Evolutionary conservation across 37 sponge, comb jelly and placozoan species (phyloP), one percentile per base, ranked within the genome.

Genomic region (Chondrosia reniformis): DNA sequence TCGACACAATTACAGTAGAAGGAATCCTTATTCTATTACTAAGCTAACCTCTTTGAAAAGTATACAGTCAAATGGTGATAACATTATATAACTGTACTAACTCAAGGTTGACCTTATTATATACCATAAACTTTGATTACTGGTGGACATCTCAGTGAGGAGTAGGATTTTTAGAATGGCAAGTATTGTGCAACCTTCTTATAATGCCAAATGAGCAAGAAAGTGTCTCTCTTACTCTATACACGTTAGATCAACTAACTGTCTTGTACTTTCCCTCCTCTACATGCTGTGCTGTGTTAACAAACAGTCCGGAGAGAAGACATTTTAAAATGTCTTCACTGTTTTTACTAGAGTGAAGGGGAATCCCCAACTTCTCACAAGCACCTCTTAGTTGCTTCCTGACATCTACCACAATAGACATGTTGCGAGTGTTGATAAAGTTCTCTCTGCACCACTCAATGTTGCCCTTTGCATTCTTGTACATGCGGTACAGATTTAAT

Each of bases 381-480:
- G 93, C 74, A 34, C 86, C 84, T 9, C 63, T 76, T 42, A 97
- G 81, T 72, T 97, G 97, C 44, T 75, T 64, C 10, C 92, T 67
- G 7, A 93, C 81, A 24, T 88, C 92, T 36, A 74, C 27, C 21
- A 86, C 97, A 38, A 72, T 83, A 24, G 55, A 56, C 89, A 96
- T 87, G 77, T 87, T 78, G 0, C 94, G 83, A 2, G 58, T 56
- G 79, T 93, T 90, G 42, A 97, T 88, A 45, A 80, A 97, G 76
- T 97, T 89, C 46, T 93, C 84, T 21, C 74, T 41, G 58, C 97
- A 97, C 97, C 97, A 97, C 9, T 75, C 55, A 88, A 87, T 89
- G 74, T 90, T 96, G 22, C 92, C 95, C 33, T 83, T 67, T 45
- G 81, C 89, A 28, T 82, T 24, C 54, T 84, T 82, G 75, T 89